Conservation (phyloP, 2,797 vertebrate species). For the Rousettus madagascariensis region DNA sequence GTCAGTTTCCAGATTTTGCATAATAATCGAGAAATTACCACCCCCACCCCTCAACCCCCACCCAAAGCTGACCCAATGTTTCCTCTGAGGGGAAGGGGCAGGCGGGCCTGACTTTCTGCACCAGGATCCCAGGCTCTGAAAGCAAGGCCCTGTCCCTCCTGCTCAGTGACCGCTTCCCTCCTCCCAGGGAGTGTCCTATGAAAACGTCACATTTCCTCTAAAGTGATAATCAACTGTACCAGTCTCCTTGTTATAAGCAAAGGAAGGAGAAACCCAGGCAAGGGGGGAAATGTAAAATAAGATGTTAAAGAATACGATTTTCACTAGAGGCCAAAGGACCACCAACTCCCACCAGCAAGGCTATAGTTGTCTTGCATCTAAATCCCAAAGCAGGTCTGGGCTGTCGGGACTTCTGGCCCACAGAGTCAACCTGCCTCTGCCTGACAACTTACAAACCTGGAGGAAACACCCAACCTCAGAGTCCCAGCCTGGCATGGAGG, state of each 20-base stretch:
- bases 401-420: neutral
- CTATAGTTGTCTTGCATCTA: neutral
- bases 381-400: neutral
- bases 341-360: neutral
- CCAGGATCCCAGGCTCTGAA: neutral
- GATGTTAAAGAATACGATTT: neutral
- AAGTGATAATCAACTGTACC: neutral
- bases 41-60: neutral
- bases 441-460: neutral
- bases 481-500: neutral
- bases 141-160: neutral
- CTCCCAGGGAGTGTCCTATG: neutral
- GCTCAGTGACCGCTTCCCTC: neutral
- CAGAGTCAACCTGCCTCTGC: neutral
- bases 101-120: accelerated
- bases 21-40: neutral
- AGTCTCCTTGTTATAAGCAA: neutral
- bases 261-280: neutral
- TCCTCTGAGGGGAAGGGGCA: neutral
- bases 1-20: neutral
- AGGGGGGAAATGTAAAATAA: neutral
- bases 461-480: neutral
- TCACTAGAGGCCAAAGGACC: neutral
- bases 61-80: neutral
- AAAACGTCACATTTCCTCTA: neutral